These are phyloP conservation scores for Sarcophaga carnaria DNA, from an alignment of 2,888 invertebrate species.

Conservation along the genomic window DNA sequence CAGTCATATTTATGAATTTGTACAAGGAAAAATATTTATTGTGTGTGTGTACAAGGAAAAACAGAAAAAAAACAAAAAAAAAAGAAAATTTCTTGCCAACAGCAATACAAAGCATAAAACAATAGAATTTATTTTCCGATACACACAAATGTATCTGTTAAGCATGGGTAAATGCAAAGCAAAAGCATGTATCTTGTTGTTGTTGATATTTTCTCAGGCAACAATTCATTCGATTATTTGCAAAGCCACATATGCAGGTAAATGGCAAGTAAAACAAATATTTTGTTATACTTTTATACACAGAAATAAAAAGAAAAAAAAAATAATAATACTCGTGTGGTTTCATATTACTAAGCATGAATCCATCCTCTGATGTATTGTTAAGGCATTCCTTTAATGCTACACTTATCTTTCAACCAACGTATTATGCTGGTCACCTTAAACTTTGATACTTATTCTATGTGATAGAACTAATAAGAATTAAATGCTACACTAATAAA, in stretches of 20 bases:
- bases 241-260: neutral
- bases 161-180: neutral
- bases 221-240: neutral
- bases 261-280: neutral
- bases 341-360: neutral
- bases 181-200: neutral
- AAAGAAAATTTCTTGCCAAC: slow-evolving; percentile 28
- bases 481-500: neutral
- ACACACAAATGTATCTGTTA: too few species aligned
- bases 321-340: neutral
- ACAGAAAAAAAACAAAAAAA: neutral
- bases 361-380: too few species aligned
- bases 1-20: slow-evolving; percentile 16
- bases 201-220: neutral
- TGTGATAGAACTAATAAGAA: neutral
- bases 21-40: slow-evolving; percentile 24
- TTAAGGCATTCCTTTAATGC: too few species aligned
- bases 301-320: neutral
- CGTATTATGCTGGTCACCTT: neutral
- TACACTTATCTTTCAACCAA: too few species aligned
- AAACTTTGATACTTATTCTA: neutral
- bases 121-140: neutral
- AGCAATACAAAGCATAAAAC: slow-evolving; percentile 10
- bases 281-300: neutral
- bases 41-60: neutral